Evolutionary conservation across 23 tunicate genomes (phyloP).

Genomic region (Oikopleura dioica): DNA sequence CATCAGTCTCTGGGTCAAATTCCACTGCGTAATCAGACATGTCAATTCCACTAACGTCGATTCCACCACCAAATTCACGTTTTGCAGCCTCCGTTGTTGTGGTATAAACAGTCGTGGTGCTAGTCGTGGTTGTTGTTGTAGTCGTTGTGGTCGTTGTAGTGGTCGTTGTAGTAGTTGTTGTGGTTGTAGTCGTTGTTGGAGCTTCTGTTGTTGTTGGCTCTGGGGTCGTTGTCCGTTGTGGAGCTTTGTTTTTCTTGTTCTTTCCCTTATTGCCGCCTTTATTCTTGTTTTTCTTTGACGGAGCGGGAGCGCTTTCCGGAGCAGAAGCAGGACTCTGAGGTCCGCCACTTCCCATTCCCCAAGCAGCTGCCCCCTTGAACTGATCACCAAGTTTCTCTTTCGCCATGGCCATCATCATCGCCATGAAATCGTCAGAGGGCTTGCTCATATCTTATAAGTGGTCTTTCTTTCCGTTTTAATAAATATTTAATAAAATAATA

Average conservation of each 20-base stretch:
- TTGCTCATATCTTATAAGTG: no score
- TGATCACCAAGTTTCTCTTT: not conserved
- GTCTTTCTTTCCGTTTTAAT: no score
- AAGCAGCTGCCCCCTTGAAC: not conserved
- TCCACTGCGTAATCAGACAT: not conserved
- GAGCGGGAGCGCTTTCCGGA: not conserved
- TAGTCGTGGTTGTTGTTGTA: not conserved
- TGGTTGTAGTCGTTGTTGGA: not conserved
- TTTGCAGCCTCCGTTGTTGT: no score
- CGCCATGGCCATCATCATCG: not conserved
- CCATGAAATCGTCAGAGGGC: not conserved
- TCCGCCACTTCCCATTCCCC: not conserved
- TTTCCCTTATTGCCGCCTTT: not conserved
- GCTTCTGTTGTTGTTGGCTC: not conserved
- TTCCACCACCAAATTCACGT: no score
- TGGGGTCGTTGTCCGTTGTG: slow-evolving; percentile 9
- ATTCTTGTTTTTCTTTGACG: not conserved
- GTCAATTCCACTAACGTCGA: not conserved
- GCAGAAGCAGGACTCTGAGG: not conserved
- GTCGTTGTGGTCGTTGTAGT: slow-evolving; percentile 3
- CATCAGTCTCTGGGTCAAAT: not conserved
- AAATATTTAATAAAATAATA: no score
- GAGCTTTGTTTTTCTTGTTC: not conserved
- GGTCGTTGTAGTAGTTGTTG: not conserved
- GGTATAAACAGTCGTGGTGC: not conserved